A percentile compares a stretch with the other conserved stretches of the same genome.
Conservation (phyloP, 2,888 invertebrate genomes). For the Cyclophora albipunctata region DNA sequence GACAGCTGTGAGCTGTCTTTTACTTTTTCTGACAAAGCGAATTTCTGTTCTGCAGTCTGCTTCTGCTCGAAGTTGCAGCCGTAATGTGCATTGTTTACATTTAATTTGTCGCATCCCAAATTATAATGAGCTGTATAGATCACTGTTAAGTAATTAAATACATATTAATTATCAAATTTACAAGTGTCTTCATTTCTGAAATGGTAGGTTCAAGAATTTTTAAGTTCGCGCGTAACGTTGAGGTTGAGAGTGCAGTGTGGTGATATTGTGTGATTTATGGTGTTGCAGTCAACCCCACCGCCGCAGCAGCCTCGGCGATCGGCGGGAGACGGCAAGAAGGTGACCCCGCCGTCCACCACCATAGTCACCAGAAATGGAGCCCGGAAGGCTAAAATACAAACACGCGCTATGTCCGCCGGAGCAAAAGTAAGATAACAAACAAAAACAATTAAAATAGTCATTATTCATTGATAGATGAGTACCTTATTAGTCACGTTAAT, state of each 20-base stretch:
- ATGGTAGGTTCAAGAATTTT: too few species aligned
- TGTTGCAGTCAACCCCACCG: conserved; percentile 50
- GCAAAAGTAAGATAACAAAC: conserved; percentile 43
- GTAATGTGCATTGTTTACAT: conserved; percentile 16
- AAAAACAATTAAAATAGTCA: too few species aligned
- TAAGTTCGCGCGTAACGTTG: too few species aligned
- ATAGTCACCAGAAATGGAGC: conserved; percentile 77
- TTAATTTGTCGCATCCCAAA: too few species aligned
- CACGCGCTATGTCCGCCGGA: conserved; percentile 75
- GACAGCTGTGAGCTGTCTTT: too few species aligned
- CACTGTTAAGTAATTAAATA: too few species aligned
- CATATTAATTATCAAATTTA: too few species aligned
- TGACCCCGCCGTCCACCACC: conserved; percentile 49
- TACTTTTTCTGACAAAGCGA: conserved; percentile 11
- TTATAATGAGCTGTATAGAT: too few species aligned
- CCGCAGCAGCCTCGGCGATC: conserved; percentile 42
- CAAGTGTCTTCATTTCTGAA: too few species aligned
- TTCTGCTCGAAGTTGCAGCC: neutral
- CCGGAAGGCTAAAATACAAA: conserved; percentile 79
- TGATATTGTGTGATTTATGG: neutral
- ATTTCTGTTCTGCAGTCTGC: conserved; percentile 4
- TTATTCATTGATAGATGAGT: neutral
- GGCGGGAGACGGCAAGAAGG: conserved; percentile 49
- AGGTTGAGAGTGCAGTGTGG: too few species aligned
- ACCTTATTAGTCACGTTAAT: too few species aligned